Base-by-base conservation (phyloP, 1,140 invertebrate species). In the Drosophila ercepeae region DNA sequence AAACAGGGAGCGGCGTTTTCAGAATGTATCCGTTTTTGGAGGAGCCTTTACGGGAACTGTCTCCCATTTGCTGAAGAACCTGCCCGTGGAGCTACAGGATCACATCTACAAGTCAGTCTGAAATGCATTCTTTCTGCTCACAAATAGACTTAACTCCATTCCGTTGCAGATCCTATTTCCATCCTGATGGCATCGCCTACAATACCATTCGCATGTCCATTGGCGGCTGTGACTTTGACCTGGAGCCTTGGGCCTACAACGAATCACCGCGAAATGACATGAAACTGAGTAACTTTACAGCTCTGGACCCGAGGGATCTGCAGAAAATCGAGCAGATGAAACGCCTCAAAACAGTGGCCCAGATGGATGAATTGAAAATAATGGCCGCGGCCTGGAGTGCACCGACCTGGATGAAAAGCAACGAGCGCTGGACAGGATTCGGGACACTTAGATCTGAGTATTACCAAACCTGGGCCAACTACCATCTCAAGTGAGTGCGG, bases 391-490 rank as follows among this genome's bases (percentile, higher is more conserved):
- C 96, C 0, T 99, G 98, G 98, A 95, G 95, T 60, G 94, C 97
- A 0, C 98, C 98, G 0, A 91, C 93, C 2, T 99, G 97, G 97
- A 99, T 99, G 97, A 99, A 99, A 92, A 95, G 94, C 0, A 97
- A 96, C 74, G 92, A 95, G 16, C 91, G 92, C 54, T 94, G 93
- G 78, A 92, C 92, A 11, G 94, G 94, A 4, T 82, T 76, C 86
- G 93, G 93, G 23, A 84, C 91, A 58, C 84, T 99, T 0, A 94
- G 94, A 60, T 86, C 92, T 0, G 91, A 95, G 61, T 97, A 95
- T 83, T 97, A 96, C 81, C 93, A 96, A 83, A 89, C 94, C 0
- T 98, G 94, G 92, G 96, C 96, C 0, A 92, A 97, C 69, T 98
- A 98, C 90, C 94, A 96, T 83, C 83, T 96, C 11, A 95, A 93